Percentiles rank a stretch among this genome's conserved stretches.
These are phyloP conservation scores for Smittia aterrima DNA, from an alignment of 2,888 invertebrate species.

Conservation along the genomic window DNA sequence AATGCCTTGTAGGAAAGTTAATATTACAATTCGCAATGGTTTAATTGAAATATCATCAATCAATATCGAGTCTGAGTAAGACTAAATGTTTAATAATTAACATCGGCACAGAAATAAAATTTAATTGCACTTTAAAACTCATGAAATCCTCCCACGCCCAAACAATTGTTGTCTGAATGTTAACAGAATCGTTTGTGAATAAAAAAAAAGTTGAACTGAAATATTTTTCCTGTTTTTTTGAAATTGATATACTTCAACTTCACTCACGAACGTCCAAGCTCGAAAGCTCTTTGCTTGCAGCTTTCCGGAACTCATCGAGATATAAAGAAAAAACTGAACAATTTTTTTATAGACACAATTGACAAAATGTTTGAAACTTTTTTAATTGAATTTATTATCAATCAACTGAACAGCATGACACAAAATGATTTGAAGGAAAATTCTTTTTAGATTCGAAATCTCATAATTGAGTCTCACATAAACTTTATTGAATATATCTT, in stretches of 20 bases:
- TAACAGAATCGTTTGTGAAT: neutral
- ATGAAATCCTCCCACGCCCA: neutral
- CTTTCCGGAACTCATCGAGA: neutral
- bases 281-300: too few relatives aligned
- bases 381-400: neutral
- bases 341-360: neutral
- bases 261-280: too few relatives aligned
- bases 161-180: slow-evolving; percentile 10
- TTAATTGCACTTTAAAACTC: too few relatives aligned
- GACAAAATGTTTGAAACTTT: neutral
- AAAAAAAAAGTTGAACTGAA: neutral
- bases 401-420: neutral
- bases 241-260: too few relatives aligned
- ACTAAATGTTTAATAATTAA: too few relatives aligned
- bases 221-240: neutral
- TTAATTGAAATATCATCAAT: too few relatives aligned
- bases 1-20: too few relatives aligned
- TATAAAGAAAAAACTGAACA: neutral
- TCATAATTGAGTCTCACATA: neutral
- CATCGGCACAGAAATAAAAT: too few relatives aligned
- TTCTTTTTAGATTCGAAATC: neutral
- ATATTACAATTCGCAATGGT: too few relatives aligned
- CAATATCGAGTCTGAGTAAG: too few relatives aligned
- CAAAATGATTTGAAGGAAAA: neutral
- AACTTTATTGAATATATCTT: neutral